Conservation (phyloP, 2,888 invertebrate species). For the Platycheirus rosarum region DNA sequence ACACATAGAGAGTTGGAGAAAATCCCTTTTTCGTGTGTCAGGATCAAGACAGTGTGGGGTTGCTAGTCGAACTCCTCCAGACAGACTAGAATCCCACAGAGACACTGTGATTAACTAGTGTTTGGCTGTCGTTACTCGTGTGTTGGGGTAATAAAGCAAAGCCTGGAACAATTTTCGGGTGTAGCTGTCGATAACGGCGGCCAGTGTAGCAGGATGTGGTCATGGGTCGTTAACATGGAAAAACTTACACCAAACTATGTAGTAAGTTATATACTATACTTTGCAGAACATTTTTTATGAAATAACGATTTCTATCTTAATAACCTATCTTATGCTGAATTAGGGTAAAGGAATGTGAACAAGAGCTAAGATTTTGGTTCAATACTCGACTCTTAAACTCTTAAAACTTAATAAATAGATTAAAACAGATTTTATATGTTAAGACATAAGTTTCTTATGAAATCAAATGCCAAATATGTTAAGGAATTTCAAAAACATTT, state of each 20-base stretch:
- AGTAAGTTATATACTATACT: too few relatives aligned
- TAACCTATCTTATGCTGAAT: too few relatives aligned
- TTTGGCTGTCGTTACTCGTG: slow-evolving; percentile 56
- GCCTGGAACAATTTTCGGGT: slow-evolving; percentile 54
- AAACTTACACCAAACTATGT: slow-evolving; percentile 12
- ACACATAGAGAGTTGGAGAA: neutral
- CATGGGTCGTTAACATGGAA: slow-evolving; percentile 30
- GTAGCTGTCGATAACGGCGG: slow-evolving; percentile 56
- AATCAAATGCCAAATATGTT: too few relatives aligned
- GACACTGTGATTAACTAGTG: slow-evolving; percentile 63
- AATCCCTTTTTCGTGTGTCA: slow-evolving; percentile 14
- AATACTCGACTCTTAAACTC: too few relatives aligned
- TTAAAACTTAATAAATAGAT: too few relatives aligned
- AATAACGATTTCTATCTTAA: too few relatives aligned
- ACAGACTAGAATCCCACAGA: slow-evolving; percentile 16
- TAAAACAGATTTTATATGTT: too few relatives aligned
- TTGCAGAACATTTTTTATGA: too few relatives aligned
- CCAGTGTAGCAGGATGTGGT: slow-evolving; percentile 41
- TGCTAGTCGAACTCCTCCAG: neutral
- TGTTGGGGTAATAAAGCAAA: slow-evolving; percentile 60
- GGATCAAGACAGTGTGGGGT: neutral
- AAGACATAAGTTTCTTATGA: too few relatives aligned
- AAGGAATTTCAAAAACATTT: too few relatives aligned
- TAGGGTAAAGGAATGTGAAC: too few relatives aligned
- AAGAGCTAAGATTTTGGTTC: too few relatives aligned